These are phyloP conservation scores for Tenthredo scrophulariae DNA, from an alignment of 2,888 invertebrate species.

Conservation along the genomic window DNA sequence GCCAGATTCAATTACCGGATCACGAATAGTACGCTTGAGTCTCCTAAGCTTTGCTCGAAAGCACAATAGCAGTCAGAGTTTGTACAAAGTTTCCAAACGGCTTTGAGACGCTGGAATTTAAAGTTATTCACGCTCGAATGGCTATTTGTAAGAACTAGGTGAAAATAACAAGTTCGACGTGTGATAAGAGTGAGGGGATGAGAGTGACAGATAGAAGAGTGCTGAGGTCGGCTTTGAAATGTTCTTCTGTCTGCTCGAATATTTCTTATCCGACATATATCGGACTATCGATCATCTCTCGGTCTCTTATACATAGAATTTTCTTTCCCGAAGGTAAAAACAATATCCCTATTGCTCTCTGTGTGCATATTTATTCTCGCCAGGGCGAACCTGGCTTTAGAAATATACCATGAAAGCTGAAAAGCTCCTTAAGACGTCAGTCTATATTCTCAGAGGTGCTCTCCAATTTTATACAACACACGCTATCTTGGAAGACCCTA, in stretches of 20 bases:
- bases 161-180: constrained; percentile 50
- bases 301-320: constrained; percentile 15
- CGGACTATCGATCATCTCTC: constrained; percentile 26
- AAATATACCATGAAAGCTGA: background rate
- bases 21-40: constrained; percentile 24
- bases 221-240: constrained; percentile 5
- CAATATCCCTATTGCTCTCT: background rate
- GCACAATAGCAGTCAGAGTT: constrained; percentile 43
- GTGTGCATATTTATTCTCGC: background rate
- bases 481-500: background rate
- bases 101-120: constrained; percentile 41
- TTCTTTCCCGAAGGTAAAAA: background rate
- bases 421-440: background rate
- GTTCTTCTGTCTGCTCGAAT: constrained; percentile 19
- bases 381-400: background rate
- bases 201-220: constrained; percentile 16
- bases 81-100: constrained; percentile 28
- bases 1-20: constrained; percentile 45
- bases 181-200: background rate
- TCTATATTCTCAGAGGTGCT: background rate
- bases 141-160: constrained; percentile 33
- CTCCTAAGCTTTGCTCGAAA: constrained; percentile 32
- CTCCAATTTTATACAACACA: background rate
- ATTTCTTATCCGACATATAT: constrained; percentile 10
- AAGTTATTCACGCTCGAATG: constrained; percentile 45